Evolutionary conservation across 1,140 invertebrate species (phyloP).

Genomic region (Drosophila rhopaloa): DNA sequence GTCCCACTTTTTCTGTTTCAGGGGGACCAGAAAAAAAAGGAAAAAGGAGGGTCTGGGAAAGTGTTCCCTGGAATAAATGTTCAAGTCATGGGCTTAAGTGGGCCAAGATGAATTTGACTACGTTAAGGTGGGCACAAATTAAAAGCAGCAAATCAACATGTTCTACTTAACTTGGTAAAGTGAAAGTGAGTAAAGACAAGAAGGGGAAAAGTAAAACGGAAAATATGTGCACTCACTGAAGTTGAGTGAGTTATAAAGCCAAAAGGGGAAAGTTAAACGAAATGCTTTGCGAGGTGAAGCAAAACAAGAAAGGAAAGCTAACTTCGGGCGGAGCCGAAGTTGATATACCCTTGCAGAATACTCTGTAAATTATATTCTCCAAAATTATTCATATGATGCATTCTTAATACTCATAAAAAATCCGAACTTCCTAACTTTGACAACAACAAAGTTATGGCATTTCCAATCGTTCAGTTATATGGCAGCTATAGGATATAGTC

Average conservation of each 20-base stretch:
- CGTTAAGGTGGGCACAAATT: constrained; percentile 43
- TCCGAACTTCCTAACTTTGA: no score
- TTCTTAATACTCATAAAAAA: no score
- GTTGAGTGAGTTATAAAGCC: constrained; percentile 50
- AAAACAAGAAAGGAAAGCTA: no score
- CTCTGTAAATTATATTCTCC: no score
- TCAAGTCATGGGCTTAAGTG: constrained; percentile 30
- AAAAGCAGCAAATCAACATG: constrained; percentile 53
- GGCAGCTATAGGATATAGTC: no score
- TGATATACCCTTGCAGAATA: no score
- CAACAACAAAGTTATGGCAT: no score
- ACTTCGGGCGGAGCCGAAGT: no score
- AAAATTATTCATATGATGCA: no score
- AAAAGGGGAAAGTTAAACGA: constrained; percentile 43
- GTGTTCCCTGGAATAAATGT: constrained; percentile 12
- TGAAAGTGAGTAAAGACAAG: constrained; percentile 13
- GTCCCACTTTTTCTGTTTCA: constrained; percentile 18
- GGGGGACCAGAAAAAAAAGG: neutral
- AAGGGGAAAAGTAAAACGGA: constrained; percentile 3
- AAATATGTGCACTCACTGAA: constrained; percentile 14
- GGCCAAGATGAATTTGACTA: constrained; percentile 45
- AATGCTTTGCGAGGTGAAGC: constrained; percentile 38
- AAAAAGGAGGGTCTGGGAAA: neutral
- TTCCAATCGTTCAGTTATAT: no score
- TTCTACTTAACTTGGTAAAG: constrained; percentile 41